A percentile compares a stretch with the other conserved stretches of the same genome.
phyloP scores from a whole-genome alignment of 2,113 vertebrate genomes.

The Lepus timidus region DNA sequence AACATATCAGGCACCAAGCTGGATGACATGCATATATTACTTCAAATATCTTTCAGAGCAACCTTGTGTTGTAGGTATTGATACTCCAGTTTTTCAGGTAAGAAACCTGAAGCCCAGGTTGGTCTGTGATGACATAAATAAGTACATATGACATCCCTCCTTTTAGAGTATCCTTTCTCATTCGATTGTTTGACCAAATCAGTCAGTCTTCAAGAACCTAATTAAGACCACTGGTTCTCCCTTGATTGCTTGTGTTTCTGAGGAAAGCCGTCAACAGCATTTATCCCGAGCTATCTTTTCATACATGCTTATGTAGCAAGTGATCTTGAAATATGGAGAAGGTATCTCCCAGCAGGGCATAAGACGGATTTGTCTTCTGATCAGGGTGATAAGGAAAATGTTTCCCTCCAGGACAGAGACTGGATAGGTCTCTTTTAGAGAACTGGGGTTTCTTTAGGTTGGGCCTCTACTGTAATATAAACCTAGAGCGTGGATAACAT shows the following conservation, averaged over 20 bases:
- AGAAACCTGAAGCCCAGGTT: not conserved
- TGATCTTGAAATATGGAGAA: not conserved
- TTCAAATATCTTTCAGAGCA: not conserved
- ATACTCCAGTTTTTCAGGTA: conserved; percentile 3
- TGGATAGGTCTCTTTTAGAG: not conserved
- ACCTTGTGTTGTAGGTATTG: not conserved
- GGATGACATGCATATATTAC: not conserved
- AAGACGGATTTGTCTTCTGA: conserved; percentile 11
- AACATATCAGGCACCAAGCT: not conserved
- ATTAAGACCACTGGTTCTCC: not conserved
- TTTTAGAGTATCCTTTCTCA: not conserved
- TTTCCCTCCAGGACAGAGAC: not conserved
- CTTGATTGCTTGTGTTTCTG: not conserved
- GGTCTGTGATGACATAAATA: not conserved
- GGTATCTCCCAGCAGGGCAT: not conserved
- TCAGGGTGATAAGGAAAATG: not conserved
- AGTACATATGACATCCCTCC: not conserved
- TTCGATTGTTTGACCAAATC: conserved; percentile 31
- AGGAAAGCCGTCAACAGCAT: not conserved
- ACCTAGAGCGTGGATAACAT: too few relatives aligned
- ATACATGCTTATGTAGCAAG: not conserved
- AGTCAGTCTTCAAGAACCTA: not conserved
- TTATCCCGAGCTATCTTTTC: not conserved
- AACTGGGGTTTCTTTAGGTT: not conserved
- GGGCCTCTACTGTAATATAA: not conserved